Conservation (phyloP, 2,888 invertebrate genomes). For the Tiliacea citrago region DNA sequence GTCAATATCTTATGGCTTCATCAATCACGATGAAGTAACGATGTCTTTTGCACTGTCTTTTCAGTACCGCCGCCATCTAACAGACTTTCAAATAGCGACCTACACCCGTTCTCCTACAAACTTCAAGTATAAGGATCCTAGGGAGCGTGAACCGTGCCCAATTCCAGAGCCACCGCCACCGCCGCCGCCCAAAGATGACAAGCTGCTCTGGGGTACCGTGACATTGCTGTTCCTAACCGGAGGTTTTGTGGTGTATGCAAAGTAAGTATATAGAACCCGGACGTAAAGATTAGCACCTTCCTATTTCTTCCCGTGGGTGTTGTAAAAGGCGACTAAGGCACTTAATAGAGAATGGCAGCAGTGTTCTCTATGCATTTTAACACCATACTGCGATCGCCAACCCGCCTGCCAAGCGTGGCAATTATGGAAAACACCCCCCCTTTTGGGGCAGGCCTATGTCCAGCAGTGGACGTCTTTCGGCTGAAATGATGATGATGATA, state of each 20-base stretch:
- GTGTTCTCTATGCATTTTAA: too few species aligned
- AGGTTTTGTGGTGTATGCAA: constrained; percentile 79
- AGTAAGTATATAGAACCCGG: constrained; percentile 69
- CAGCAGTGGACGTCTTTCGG: too few species aligned
- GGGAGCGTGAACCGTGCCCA: constrained; percentile 76
- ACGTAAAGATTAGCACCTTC: too few species aligned
- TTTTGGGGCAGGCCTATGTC: too few species aligned
- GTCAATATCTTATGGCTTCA: neutral
- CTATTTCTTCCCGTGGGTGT: too few species aligned
- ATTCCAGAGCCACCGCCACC: constrained; percentile 72
- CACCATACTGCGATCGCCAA: too few species aligned
- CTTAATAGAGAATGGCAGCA: too few species aligned
- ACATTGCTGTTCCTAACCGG: constrained; percentile 72
- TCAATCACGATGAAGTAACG: neutral
- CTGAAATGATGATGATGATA: too few species aligned
- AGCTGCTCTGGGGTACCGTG: constrained; percentile 77
- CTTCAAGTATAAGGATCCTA: constrained; percentile 66
- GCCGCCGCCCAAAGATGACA: constrained; percentile 79
- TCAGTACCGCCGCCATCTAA: constrained; percentile 66
- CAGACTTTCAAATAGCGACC: constrained; percentile 65
- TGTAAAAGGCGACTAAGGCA: too few species aligned
- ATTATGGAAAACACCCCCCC: too few species aligned
- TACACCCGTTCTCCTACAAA: constrained; percentile 58
- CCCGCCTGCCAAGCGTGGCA: too few species aligned
- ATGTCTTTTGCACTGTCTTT: neutral